Base-by-base conservation (phyloP, 2,797 vertebrate genomes). In the Melanotaenia nigrans region DNA sequence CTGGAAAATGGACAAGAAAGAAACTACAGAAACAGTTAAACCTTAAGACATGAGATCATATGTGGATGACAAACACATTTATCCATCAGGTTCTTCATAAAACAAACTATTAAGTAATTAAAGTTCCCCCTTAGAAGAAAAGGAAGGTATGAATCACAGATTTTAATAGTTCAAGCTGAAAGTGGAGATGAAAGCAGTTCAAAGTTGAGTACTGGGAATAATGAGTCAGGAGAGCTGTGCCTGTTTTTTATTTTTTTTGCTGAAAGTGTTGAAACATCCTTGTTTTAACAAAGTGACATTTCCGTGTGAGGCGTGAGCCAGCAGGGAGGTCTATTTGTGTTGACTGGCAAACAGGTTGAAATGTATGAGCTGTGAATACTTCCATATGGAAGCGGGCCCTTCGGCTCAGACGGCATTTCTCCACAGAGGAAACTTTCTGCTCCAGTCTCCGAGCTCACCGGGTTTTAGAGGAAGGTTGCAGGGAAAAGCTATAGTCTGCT, bases 311-410 rank as follows among this genome's bases (percentile, higher is more conserved):
- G 22, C 22, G 10, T 53, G 53, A 56, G 64, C 71, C 68, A 74
- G 58, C 57, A 61, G 73, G 57, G 22, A 51, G 51, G 77, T 70
- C 75, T 79, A 55, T 82, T 76, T 80, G 55, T 72, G 22, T 76
- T 74, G 47, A 32, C 70, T 84, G 78, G 74, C 76, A 70, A 74
- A 68, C 60, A 59, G 54, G 32, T 51, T 78, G 53, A 63, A 69
- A 64, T 62, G 12, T 56, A 71, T 75, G 57, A 55, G 69, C 57
- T 59, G 55, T 72, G 57, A 87, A 84, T 45, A 22, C 70, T 87
- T 88, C 77, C 49, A 79, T 78, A 73, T 69, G 76, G 75, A 77
- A 82, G 69, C 35, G 33, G 53, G 55, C 78, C 59, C 56, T 47
- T 77, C 57, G 14, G 58, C 63, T 67, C 30, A 47, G 72, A 74